These are phyloP conservation scores for Euleptes europaea DNA, from an alignment of 2,113 vertebrate species.

Conservation along the genomic window DNA sequence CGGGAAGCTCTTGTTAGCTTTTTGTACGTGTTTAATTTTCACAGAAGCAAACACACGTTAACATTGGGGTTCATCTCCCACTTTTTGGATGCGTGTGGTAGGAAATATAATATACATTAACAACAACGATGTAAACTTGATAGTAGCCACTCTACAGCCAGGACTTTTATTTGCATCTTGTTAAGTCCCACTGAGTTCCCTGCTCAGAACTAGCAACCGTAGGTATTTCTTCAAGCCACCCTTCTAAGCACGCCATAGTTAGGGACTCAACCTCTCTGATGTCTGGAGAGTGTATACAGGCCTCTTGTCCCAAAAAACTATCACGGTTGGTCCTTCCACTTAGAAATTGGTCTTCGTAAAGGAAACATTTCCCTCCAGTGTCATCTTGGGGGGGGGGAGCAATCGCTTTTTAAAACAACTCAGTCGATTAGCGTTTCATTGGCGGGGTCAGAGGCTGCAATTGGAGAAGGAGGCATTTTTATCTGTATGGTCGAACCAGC, in stretches of 20 bases:
- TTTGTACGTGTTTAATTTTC: background rate
- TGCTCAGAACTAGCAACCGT: too few species aligned
- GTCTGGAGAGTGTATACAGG: too few species aligned
- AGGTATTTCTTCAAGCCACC: background rate
- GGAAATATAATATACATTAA: background rate
- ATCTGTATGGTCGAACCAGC: background rate
- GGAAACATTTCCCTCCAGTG: background rate
- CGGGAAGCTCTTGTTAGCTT: background rate
- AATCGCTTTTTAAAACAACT: background rate
- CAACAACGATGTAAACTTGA: background rate
- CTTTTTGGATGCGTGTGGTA: background rate
- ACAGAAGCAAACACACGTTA: background rate
- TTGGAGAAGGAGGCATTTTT: background rate
- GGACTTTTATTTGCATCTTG: too few species aligned
- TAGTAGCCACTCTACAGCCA: background rate
- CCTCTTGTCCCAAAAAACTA: too few species aligned
- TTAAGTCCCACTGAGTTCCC: too few species aligned
- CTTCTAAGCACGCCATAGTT: background rate
- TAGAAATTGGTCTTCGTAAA: background rate
- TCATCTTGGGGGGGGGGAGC: background rate
- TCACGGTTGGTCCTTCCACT: background rate
- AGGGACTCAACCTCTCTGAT: background rate
- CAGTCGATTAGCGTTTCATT: background rate
- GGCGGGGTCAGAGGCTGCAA: background rate
- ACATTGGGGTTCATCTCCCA: background rate